A percentile compares a stretch with the other conserved stretches of the same genome.
These are phyloP conservation scores for Austrolebias charrua DNA, from an alignment of 2,797 vertebrate genomes.

Conservation along the genomic window DNA sequence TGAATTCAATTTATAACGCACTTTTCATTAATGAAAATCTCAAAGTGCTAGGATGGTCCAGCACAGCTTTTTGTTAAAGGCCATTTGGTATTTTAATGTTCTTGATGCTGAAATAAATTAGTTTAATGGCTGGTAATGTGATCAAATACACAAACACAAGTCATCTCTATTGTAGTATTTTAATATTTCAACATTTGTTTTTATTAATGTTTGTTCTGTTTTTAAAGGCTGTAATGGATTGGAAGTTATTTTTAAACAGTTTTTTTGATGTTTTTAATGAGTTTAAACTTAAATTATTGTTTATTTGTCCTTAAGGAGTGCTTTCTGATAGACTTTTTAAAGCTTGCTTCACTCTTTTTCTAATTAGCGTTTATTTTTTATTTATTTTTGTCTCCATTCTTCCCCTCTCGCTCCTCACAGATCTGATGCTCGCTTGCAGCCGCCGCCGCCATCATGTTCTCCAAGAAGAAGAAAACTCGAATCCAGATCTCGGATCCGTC, in stretches of 20 bases:
- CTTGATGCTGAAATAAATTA: slow-evolving; percentile 1
- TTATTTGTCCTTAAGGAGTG: too few species aligned
- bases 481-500: slow-evolving; percentile 94
- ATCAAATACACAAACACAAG: not conserved
- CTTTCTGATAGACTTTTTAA: too few species aligned
- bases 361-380: too few species aligned
- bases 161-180: not conserved
- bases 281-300: too few species aligned
- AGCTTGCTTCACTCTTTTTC: too few species aligned
- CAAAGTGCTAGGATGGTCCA: too few species aligned
- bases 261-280: too few species aligned
- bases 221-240: not conserved
- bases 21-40: too few species aligned
- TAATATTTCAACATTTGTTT: not conserved
- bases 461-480: slow-evolving; percentile 93
- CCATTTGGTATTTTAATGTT: not conserved
- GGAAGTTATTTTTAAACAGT: not conserved
- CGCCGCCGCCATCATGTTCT: slow-evolving; percentile 84
- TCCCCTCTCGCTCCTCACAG: slow-evolving; percentile 53
- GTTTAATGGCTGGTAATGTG: not conserved
- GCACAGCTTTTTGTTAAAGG: slow-evolving; percentile 28
- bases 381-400: not conserved
- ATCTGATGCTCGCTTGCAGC: slow-evolving; percentile 71
- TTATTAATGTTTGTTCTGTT: not conserved
- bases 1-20: too few species aligned